Conservation (phyloP, 2,888 invertebrate species). For the Phania funesta region DNA sequence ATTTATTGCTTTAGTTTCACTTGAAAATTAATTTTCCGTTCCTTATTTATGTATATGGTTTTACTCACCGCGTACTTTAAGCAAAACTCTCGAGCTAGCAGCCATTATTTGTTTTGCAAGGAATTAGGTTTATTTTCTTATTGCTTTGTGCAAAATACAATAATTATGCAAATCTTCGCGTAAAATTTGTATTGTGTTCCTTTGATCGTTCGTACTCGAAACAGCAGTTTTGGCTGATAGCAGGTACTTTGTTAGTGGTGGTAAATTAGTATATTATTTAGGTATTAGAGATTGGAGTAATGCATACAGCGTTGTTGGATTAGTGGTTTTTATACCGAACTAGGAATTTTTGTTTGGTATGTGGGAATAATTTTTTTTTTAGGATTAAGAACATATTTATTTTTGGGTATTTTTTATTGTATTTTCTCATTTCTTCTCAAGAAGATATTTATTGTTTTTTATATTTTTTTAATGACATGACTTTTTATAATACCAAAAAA, state of each 20-base stretch:
- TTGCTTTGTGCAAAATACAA: slow-evolving; percentile 42
- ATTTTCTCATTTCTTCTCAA: too few species aligned
- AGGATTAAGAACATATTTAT: too few species aligned
- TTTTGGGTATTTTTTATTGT: too few species aligned
- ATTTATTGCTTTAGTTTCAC: slow-evolving; percentile 46
- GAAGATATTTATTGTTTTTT: too few species aligned
- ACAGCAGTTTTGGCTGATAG: slow-evolving; percentile 31
- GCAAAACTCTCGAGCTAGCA: slow-evolving; percentile 83
- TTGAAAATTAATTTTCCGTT: slow-evolving; percentile 69
- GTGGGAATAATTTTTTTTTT: too few species aligned
- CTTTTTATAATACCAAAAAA: too few species aligned
- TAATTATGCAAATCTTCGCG: slow-evolving; percentile 56
- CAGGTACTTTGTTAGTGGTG: slow-evolving; percentile 25
- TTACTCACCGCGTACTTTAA: slow-evolving; percentile 82
- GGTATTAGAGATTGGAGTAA: slow-evolving; percentile 21
- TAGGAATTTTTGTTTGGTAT: too few species aligned
- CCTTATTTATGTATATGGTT: slow-evolving; percentile 33
- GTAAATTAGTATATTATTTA: not conserved
- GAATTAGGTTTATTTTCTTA: slow-evolving; percentile 61
- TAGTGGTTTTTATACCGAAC: too few species aligned
- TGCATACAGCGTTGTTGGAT: not conserved
- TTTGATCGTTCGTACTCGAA: slow-evolving; percentile 65
- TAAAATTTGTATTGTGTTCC: slow-evolving; percentile 68
- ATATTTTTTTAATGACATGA: too few species aligned
- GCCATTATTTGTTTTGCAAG: slow-evolving; percentile 80